Conservation (phyloP, 2,797 vertebrate genomes). For the Avahi laniger region DNA sequence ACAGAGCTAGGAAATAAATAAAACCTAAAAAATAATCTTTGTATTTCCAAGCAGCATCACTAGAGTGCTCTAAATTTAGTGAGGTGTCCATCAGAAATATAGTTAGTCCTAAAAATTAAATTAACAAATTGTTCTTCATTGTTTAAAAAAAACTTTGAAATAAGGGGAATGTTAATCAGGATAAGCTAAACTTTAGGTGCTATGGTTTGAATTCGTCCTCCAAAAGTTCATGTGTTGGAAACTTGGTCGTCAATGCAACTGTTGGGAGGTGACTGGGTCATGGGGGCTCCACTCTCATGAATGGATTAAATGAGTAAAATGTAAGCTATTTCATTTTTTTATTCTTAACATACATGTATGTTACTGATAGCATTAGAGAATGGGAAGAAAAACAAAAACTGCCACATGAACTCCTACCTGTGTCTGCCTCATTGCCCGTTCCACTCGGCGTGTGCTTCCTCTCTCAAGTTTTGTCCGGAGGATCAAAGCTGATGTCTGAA, state of each 20-base stretch:
- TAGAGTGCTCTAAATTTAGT: not conserved
- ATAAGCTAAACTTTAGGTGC: not conserved
- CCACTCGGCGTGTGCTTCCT: constrained; percentile 90
- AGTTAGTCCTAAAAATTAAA: not conserved
- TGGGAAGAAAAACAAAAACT: not conserved
- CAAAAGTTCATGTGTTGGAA: not conserved
- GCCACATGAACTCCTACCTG: constrained; percentile 87
- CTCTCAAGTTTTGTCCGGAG: constrained; percentile 94
- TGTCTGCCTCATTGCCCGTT: constrained; percentile 96
- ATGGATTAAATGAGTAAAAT: not conserved
- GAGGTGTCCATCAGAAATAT: not conserved
- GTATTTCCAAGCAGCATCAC: not conserved
- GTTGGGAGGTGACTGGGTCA: not conserved
- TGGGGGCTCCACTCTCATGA: not conserved
- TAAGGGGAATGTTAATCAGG: not conserved
- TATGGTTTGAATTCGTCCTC: not conserved
- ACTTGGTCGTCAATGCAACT: not conserved
- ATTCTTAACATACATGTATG: not conserved
- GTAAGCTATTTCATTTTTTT: not conserved
- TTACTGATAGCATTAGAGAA: not conserved
- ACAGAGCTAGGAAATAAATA: not conserved
- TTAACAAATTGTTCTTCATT: not conserved
- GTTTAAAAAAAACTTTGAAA: not conserved
- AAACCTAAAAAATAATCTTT: not conserved
- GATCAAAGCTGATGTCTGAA: constrained; percentile 92